Base-by-base conservation (phyloP, 1,140 invertebrate species). In the Camponotus floridanus region DNA sequence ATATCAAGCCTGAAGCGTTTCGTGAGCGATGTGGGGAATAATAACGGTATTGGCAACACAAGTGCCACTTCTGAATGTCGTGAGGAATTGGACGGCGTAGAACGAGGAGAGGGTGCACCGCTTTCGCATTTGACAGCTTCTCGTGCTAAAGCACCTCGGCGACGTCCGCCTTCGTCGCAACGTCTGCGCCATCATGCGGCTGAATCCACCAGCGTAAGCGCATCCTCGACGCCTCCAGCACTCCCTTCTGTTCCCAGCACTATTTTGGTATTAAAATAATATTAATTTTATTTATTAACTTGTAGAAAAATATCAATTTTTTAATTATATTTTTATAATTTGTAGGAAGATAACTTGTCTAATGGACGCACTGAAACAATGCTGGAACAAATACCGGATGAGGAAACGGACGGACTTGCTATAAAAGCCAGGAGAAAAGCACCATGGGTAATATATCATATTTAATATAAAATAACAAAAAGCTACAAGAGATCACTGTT, bases 91-190 rank as follows among this genome's bases (percentile, higher is more conserved):
- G 96, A 97, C 88, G 94, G 93, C 55, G 94, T 97, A n/a, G 96
- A 96, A 86, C 90, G 96, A 74, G 94, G 93, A 15, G 95, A 95
- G 79, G 94, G 95, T 33, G 94, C 95, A 45, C 96, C 96, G 85
- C 93, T 97, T 33, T 95, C 95, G 3, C 97, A 97, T 91, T 94
- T 96, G 71, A 97, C 97, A 39, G 96, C 96, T 18, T 96, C 94
- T 39, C 93, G 97, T 88, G 96, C 96, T 3, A 96, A 96, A 93
- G 96, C 96, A 88, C 97, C 97, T 2, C 95, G 96, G 31, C 94
- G 96, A 87, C 95, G 97, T 90, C 96, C 96, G 42, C 97, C 97
- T 9, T 96, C 97, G 0, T 93, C 94, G 15, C 94, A 94, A 79
- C 94, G 92, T 88, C 87, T 94, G 45, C 89, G 95, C 91, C 90